phyloP scores from a whole-genome alignment of 2,113 vertebrate genomes.

The Tiliqua scincoides region DNA sequence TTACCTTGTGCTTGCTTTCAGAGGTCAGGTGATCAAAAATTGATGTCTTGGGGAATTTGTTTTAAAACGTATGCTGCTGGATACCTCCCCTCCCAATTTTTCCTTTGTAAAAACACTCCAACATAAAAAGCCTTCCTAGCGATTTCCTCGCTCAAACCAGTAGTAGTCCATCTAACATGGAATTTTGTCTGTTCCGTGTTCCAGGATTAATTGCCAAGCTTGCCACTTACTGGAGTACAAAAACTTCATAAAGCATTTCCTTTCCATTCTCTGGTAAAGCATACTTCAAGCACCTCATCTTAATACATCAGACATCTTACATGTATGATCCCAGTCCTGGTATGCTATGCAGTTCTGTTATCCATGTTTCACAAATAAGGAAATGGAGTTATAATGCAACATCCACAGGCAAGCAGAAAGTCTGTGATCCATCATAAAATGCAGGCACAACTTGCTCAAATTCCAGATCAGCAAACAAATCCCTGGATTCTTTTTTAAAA shows the following conservation, averaged over 20 bases:
- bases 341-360: background rate
- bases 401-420: background rate
- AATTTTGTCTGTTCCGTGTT: background rate
- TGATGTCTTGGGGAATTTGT: too few species aligned
- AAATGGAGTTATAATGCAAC: background rate
- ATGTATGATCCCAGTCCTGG: background rate
- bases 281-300: background rate
- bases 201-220: background rate
- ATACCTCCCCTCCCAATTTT: too few species aligned
- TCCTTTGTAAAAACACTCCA: background rate
- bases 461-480: background rate
- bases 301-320: too few species aligned
- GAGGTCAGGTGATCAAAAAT: background rate
- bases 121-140: background rate
- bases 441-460: background rate
- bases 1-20: background rate
- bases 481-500: background rate
- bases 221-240: background rate
- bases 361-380: background rate
- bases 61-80: background rate
- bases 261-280: background rate
- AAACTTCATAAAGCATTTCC: background rate
- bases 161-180: background rate
- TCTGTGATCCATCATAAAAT: background rate
- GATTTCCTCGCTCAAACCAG: background rate